Evolutionary conservation across 1,140 invertebrate species (phyloP), one percentile per base, ranked within the genome.

Genomic region (Octopus sinensis): DNA sequence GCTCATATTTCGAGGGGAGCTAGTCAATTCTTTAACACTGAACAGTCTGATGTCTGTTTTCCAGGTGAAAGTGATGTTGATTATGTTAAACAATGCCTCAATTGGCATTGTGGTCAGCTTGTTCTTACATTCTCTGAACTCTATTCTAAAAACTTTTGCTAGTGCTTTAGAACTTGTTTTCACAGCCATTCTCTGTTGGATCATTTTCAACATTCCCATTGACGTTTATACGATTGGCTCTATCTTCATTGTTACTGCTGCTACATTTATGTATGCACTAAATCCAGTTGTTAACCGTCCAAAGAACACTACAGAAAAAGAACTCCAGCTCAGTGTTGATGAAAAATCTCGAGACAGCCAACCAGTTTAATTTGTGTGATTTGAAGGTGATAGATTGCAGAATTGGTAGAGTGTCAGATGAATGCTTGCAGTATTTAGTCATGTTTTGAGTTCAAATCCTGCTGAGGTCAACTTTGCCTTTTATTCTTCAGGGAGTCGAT

Each of bases 141-240:
- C 97, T 9, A 98, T 98, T 86, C 91, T 98, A 73, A 99, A 99
- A 92, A 97, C 96, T 9, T 98, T 98, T 92, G 97, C 97, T 2
- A 96, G 96, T 91, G 96, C 96, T 54, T 92, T 98, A 83, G 97
- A 99, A 90, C 90, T 98, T 13, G 92, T 97, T 56, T 96, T 98
- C 86, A 98, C 96, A 6, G 97, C 97, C 10, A 91, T 98, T 6
- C 92, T 98, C 0, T 96, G 96, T 87, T 97, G 95, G 92, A 91
- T 98, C 68, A 92, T 98, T 76, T 98, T 99, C 90, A 93, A 92
- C 83, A 97, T 97, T 90, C 92, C 95, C 7, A 95, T 98, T 84
- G 93, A 96, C 88, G 88, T 94, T 30, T 96, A 95, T 86, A 98
- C 97, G 4, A 90, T 95, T 1, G 83, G 96, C 79, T 94, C 96